Evolutionary conservation across 2,888 invertebrate species (phyloP).

Genomic region (Noctua janthina): DNA sequence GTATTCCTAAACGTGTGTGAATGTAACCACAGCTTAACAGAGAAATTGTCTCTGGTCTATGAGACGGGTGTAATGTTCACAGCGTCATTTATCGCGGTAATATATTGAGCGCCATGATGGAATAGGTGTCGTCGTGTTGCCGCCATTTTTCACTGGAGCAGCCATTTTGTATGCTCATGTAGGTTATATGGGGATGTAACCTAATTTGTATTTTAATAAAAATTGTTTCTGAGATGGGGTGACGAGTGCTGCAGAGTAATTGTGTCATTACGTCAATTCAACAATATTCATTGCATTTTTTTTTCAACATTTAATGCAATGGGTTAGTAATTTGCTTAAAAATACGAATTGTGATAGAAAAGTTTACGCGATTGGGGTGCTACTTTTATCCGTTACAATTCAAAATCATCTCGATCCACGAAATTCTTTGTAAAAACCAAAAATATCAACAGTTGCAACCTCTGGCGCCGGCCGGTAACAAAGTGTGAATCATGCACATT

Average conservation of each 20-base stretch:
- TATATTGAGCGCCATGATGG: constrained; percentile 38
- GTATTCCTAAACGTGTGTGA: not conserved
- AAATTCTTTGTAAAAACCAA: constrained; percentile 22
- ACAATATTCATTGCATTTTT: not conserved
- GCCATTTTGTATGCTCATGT: constrained; percentile 28
- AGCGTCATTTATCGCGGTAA: constrained; percentile 40
- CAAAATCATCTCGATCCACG: not conserved
- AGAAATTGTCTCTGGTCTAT: constrained; percentile 28
- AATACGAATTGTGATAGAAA: not conserved
- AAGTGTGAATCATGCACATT: constrained; percentile 52
- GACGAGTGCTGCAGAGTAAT: not conserved
- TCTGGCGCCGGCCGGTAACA: constrained; percentile 34
- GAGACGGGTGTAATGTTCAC: constrained; percentile 46
- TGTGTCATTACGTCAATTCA: not conserved
- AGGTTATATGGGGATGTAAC: not conserved
- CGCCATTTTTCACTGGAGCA: constrained; percentile 38
- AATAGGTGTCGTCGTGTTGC: constrained; percentile 26
- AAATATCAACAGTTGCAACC: constrained; percentile 34
- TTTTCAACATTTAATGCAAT: not conserved
- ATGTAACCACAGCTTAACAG: constrained; percentile 27
- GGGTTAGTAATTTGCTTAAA: not conserved
- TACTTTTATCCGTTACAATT: not conserved
- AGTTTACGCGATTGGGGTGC: not conserved
- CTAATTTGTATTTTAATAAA: constrained; percentile 2
- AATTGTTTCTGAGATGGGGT: not conserved